Percentiles rank a stretch among this genome's conserved stretches.
phyloP scores from a whole-genome alignment of 1,140 invertebrate species.

The Oreohelix idahoensis region DNA sequence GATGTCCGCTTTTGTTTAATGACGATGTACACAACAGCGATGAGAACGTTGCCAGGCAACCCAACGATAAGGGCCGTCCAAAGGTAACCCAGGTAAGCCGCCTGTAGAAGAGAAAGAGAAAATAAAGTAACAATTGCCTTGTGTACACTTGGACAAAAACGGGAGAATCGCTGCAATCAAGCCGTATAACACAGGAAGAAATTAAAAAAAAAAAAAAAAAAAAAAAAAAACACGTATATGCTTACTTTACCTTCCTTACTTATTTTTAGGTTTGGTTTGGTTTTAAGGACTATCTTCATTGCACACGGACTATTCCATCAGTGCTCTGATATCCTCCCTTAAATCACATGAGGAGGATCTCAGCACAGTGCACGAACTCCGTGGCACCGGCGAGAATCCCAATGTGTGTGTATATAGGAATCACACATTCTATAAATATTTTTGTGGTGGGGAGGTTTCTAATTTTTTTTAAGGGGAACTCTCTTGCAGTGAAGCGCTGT shows the following conservation, averaged over 20 bases:
- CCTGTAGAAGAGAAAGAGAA: slow-evolving; percentile 23
- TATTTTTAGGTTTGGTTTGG: background rate
- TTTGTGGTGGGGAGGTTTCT: no score
- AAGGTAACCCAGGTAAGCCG: slow-evolving; percentile 30
- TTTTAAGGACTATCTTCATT: background rate
- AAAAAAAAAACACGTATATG: background rate
- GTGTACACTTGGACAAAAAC: background rate
- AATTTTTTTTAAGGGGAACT: no score
- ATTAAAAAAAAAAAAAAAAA: no score
- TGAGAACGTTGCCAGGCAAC: slow-evolving; percentile 35
- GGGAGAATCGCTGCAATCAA: background rate
- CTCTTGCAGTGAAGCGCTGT: no score
- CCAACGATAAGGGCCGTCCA: slow-evolving; percentile 33
- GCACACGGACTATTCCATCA: no score
- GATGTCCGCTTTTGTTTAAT: slow-evolving; percentile 32
- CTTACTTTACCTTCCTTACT: background rate
- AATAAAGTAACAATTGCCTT: background rate
- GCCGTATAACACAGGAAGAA: no score
- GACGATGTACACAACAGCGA: slow-evolving; percentile 22
- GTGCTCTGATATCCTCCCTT: no score
- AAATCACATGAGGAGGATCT: no score
- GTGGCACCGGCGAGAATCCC: no score
- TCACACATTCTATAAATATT: no score
- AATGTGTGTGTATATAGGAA: no score
- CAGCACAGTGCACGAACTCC: no score